Conservation (phyloP, 1,140 invertebrate genomes). For the Uloborus diversus region DNA sequence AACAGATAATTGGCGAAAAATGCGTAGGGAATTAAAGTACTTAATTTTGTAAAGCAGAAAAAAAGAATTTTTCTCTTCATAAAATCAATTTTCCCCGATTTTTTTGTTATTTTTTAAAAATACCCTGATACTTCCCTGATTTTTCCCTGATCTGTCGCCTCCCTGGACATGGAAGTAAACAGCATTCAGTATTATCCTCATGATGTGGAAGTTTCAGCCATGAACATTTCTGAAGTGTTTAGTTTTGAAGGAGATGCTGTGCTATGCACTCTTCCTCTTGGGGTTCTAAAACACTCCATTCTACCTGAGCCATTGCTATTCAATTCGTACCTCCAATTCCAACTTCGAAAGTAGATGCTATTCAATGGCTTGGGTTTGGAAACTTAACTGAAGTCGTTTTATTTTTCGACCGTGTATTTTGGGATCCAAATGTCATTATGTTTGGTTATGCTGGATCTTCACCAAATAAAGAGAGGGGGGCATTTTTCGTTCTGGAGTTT, state of each 20-base stretch:
- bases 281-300: conserved; percentile 89
- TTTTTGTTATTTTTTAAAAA: too few relatives aligned
- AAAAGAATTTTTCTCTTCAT: too few relatives aligned
- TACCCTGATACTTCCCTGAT: too few relatives aligned
- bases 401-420: conserved; percentile 96
- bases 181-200: background rate
- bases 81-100: too few relatives aligned
- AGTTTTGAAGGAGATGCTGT: conserved; percentile 87
- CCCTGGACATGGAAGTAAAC: too few relatives aligned
- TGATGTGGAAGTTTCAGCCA: conserved; percentile 64
- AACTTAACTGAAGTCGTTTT: conserved; percentile 95
- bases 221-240: conserved; percentile 66
- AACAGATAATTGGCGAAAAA: too few relatives aligned
- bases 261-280: conserved; percentile 93
- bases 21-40: too few relatives aligned
- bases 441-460: conserved; percentile 97
- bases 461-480: conserved; percentile 89
- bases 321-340: conserved; percentile 93
- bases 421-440: conserved; percentile 94
- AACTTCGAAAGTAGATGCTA: conserved; percentile 92
- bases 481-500: conserved; percentile 98
- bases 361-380: conserved; percentile 93
- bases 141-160: too few relatives aligned
- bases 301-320: conserved; percentile 74
- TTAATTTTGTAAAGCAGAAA: too few relatives aligned